phyloP scores from a whole-genome alignment of 2,113 vertebrate genomes.

The Dipodomys stephensi region DNA sequence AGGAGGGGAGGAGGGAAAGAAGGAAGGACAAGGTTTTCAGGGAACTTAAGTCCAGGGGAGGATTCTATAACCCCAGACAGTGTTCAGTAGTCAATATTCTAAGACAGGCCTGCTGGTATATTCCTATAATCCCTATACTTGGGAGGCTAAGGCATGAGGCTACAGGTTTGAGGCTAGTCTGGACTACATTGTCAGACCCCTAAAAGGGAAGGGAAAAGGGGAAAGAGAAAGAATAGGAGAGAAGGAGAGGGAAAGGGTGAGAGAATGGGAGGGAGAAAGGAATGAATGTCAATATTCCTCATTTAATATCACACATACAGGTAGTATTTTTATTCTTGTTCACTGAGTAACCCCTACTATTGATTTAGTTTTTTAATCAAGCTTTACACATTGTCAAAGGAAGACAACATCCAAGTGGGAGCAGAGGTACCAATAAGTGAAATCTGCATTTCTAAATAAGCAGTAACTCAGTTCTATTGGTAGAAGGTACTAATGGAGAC shows the following conservation, averaged over 20 bases:
- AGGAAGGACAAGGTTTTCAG: background rate
- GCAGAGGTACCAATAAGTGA: background rate
- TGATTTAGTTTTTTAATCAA: background rate
- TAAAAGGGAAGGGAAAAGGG: too few species aligned
- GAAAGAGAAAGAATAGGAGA: too few species aligned
- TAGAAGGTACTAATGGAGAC: background rate
- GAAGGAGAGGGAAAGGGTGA: too few species aligned
- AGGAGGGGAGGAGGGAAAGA: too few species aligned
- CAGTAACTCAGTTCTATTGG: background rate
- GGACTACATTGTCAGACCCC: background rate
- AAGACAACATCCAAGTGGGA: background rate
- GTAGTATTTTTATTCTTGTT: background rate
- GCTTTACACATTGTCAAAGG: background rate
- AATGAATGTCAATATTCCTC: background rate
- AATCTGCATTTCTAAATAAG: background rate
- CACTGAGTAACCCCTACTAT: background rate
- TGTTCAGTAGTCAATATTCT: background rate
- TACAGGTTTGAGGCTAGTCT: background rate
- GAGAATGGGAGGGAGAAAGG: too few species aligned
- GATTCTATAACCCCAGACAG: background rate
- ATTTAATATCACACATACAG: background rate
- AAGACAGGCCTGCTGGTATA: background rate
- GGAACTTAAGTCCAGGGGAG: background rate
- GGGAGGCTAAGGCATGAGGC: background rate
- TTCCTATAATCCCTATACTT: background rate